phyloP scores from a whole-genome alignment of 2,888 invertebrate species.

The Lobophora halterata region DNA sequence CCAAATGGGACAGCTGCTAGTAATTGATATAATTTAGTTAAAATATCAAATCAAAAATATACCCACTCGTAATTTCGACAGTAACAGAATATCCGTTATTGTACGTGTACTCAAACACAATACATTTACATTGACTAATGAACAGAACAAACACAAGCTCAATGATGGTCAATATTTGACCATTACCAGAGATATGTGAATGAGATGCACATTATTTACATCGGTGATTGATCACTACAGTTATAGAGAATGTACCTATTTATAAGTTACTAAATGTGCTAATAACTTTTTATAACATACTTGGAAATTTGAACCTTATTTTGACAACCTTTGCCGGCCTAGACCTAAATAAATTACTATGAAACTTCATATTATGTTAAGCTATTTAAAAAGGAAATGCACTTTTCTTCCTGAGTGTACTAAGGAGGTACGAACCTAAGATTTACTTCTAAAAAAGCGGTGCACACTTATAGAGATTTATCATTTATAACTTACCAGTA shows the following conservation, averaged over 20 bases:
- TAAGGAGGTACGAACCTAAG: too few relatives aligned
- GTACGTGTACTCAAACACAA: constrained; percentile 9
- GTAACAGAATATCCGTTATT: constrained; percentile 17
- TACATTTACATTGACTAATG: constrained; percentile 17
- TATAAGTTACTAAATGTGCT: constrained; percentile 4
- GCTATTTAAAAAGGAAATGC: too few relatives aligned
- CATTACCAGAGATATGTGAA: constrained; percentile 47
- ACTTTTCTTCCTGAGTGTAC: too few relatives aligned
- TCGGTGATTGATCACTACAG: constrained; percentile 15
- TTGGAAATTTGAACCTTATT: too few relatives aligned
- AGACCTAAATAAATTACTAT: too few relatives aligned
- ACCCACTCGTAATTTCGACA: background rate
- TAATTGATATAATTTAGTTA: background rate
- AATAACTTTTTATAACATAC: too few relatives aligned
- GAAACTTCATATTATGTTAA: too few relatives aligned
- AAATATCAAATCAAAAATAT: background rate
- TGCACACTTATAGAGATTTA: too few relatives aligned
- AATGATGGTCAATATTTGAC: constrained; percentile 44
- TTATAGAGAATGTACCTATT: constrained; percentile 4
- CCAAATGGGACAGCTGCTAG: too few relatives aligned
- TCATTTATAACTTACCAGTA: too few relatives aligned
- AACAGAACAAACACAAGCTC: constrained; percentile 24
- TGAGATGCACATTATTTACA: constrained; percentile 16
- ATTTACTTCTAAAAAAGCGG: too few relatives aligned
- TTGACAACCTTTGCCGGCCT: too few relatives aligned